Evolutionary conservation across 2,113 vertebrate species (phyloP).

Genomic region (Rhinolophus ferrumequinum): DNA sequence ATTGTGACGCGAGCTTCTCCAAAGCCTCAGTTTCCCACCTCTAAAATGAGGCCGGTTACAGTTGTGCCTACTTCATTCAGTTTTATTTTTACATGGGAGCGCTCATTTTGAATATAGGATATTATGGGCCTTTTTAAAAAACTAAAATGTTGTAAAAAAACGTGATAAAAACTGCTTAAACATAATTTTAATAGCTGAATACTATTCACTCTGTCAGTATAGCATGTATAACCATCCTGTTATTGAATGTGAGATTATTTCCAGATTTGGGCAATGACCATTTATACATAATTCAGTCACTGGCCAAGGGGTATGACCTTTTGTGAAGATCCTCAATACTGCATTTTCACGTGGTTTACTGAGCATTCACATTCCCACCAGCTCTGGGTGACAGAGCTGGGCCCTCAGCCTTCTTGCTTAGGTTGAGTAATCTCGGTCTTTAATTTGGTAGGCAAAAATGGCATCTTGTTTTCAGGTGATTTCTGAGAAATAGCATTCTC

Average conservation of each 20-base stretch:
- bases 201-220: not conserved
- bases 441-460: conserved; percentile 63
- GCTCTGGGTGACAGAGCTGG: not conserved
- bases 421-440: conserved; percentile 47
- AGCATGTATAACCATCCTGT: not conserved
- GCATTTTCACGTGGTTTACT: not conserved
- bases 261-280: not conserved
- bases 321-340: not conserved
- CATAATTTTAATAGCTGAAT: not conserved
- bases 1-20: not conserved
- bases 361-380: not conserved
- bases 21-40: not conserved
- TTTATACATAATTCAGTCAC: not conserved
- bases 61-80: not conserved
- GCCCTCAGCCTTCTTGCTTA: not conserved
- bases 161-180: not conserved
- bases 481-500: conserved; percentile 65
- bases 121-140: not conserved
- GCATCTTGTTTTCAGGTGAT: conserved; percentile 32
- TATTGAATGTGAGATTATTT: not conserved
- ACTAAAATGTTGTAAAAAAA: not conserved
- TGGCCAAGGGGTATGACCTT: not conserved
- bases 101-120: not conserved
- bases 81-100: not conserved
- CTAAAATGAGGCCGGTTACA: not conserved